Evolutionary conservation across 2,888 invertebrate genomes (phyloP).

Genomic region (Xanthorhoe designata): DNA sequence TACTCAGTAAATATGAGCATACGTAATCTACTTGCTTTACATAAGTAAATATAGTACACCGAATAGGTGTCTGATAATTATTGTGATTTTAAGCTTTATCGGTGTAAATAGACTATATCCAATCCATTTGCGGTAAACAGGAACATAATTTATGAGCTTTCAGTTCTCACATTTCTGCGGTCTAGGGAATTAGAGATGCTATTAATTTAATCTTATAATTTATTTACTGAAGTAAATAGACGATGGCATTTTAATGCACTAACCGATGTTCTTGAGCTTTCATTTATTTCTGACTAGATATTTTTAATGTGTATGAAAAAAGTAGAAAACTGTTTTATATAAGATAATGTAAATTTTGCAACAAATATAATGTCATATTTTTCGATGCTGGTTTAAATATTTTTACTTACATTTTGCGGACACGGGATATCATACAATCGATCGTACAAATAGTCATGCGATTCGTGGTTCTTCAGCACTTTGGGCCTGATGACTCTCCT

Average conservation of each 20-base stretch:
- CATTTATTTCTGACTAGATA: no score
- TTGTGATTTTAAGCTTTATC: slow-evolving; percentile 32
- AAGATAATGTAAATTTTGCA: no score
- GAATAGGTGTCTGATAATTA: slow-evolving; percentile 32
- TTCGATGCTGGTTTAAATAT: background rate
- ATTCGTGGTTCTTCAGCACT: slow-evolving; percentile 74
- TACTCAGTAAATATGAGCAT: slow-evolving; percentile 50
- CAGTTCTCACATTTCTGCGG: slow-evolving; percentile 3
- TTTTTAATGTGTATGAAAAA: no score
- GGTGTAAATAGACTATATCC: slow-evolving; percentile 15
- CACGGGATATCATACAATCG: slow-evolving; percentile 70
- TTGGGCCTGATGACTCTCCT: slow-evolving; percentile 69
- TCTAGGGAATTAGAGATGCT: background rate
- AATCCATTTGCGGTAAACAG: slow-evolving; percentile 13
- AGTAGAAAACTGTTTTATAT: no score
- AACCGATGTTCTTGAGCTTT: no score
- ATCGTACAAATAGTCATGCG: slow-evolving; percentile 71
- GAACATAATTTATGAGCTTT: slow-evolving; percentile 26
- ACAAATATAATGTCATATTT: background rate
- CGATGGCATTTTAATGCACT: background rate
- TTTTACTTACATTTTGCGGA: slow-evolving; percentile 53
- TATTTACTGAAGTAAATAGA: background rate
- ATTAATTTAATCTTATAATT: background rate
- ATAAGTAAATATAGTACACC: slow-evolving; percentile 38
- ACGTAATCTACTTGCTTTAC: slow-evolving; percentile 44